phyloP scores from a whole-genome alignment of 2,888 invertebrate species.

The Leptinotarsa rubiginosa region DNA sequence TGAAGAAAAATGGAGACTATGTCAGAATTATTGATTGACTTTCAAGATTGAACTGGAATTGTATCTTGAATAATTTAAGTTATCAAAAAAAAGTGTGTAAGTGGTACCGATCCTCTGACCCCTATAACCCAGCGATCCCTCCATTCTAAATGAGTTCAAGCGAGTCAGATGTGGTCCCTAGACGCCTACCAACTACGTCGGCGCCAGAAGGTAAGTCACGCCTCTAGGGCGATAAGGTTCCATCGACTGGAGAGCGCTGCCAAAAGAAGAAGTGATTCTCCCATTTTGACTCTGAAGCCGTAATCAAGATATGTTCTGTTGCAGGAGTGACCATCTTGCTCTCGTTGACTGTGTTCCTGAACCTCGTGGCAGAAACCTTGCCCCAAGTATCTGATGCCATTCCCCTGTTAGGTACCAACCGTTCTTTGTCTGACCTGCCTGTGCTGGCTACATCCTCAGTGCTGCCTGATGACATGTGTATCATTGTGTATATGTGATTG shows the following conservation, averaged over 20 bases:
- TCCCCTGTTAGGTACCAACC: slow-evolving; percentile 94
- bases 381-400: slow-evolving; percentile 99
- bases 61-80: too few species aligned
- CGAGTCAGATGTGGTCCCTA: too few species aligned
- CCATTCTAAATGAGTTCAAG: too few species aligned
- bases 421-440: slow-evolving; percentile 69
- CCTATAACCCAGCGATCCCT: too few species aligned
- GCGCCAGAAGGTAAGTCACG: slow-evolving; percentile 10
- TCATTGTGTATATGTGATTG: slow-evolving; percentile 66
- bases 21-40: too few species aligned
- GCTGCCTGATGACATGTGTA: slow-evolving; percentile 66
- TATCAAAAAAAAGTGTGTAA: too few species aligned
- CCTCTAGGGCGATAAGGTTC: not conserved
- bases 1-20: too few species aligned
- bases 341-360: slow-evolving; percentile 99
- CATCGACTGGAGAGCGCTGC: not conserved
- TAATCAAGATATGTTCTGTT: slow-evolving; percentile 78
- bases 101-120: too few species aligned
- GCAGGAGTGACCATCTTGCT: slow-evolving; percentile 99
- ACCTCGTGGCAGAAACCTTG: slow-evolving; percentile 99
- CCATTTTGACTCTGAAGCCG: slow-evolving; percentile 39
- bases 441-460: slow-evolving; percentile 67
- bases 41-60: too few species aligned
- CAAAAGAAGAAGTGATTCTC: not conserved
- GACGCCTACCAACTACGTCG: not conserved